phyloP scores from a whole-genome alignment of 2,888 invertebrate species.

The Margaritifera margaritifera region DNA sequence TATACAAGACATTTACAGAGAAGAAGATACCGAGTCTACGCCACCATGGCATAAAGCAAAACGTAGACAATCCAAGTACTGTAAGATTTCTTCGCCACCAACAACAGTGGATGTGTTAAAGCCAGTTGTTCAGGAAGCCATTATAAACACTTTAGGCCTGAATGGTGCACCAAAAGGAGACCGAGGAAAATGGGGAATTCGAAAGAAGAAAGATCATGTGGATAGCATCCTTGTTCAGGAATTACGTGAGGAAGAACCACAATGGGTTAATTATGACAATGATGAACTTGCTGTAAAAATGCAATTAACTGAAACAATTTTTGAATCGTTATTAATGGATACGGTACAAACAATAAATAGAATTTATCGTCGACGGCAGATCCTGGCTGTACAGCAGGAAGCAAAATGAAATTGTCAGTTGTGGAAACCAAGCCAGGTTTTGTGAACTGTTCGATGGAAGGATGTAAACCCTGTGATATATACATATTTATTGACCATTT shows the following conservation, averaged over 20 bases:
- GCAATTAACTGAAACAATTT: constrained; percentile 76
- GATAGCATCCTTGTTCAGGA: constrained; percentile 83
- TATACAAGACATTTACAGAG: constrained; percentile 66
- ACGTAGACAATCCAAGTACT: constrained; percentile 56
- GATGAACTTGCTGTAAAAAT: constrained; percentile 82
- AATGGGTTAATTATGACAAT: constrained; percentile 83
- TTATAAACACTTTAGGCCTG: constrained; percentile 59
- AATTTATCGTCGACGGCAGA: constrained; percentile 52
- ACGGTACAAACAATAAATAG: constrained; percentile 70
- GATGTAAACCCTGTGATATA: too few relatives aligned
- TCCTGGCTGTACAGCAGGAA: constrained; percentile 20
- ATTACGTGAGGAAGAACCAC: constrained; percentile 81
- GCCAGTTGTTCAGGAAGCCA: constrained; percentile 61
- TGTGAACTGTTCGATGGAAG: too few relatives aligned
- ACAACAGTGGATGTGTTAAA: constrained; percentile 58
- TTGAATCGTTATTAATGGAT: constrained; percentile 76
- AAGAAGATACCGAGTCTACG: constrained; percentile 63
- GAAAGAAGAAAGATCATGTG: constrained; percentile 78
- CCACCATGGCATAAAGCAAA: constrained; percentile 77
- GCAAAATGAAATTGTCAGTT: too few relatives aligned
- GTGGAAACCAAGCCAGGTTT: too few relatives aligned
- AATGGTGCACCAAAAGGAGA: constrained; percentile 53
- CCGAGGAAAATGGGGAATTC: constrained; percentile 60
- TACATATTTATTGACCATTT: too few relatives aligned
- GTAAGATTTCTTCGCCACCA: constrained; percentile 59